Percentiles rank a stretch among this genome's conserved stretches.
Evolutionary conservation across 2,888 invertebrate species (phyloP).

Genomic region (Barypeithes pellucidus): DNA sequence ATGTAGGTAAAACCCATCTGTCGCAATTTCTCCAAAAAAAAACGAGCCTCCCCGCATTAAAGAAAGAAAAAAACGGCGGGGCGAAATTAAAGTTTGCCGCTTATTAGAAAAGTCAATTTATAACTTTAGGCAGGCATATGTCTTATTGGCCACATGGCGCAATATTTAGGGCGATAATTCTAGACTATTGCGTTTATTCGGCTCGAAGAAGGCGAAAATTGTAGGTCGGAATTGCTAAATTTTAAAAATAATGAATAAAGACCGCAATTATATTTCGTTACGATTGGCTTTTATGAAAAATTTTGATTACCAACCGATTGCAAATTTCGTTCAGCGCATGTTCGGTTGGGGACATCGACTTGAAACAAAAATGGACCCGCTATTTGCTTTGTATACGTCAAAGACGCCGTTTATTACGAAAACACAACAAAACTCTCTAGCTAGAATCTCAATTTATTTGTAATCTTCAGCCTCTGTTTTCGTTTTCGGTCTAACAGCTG

Average conservation of each 20-base stretch:
- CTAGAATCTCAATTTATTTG: too few relatives aligned
- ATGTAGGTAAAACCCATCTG: constrained; percentile 34
- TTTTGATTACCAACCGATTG: too few relatives aligned
- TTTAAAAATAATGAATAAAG: not conserved
- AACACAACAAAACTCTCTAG: too few relatives aligned
- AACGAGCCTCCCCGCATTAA: constrained; percentile 42
- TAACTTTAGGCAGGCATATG: constrained; percentile 56
- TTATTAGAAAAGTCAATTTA: constrained; percentile 61
- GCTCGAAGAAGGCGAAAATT: constrained; percentile 27
- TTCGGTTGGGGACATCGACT: too few relatives aligned
- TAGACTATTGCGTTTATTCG: constrained; percentile 13
- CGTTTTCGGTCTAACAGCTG: too few relatives aligned
- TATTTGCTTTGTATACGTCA: too few relatives aligned
- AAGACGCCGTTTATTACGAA: too few relatives aligned
- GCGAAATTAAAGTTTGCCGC: constrained; percentile 59
- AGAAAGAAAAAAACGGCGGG: constrained; percentile 52
- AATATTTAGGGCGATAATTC: constrained; percentile 37
- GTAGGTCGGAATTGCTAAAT: constrained; percentile 27
- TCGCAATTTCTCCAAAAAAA: constrained; percentile 34
- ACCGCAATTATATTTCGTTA: too few relatives aligned
- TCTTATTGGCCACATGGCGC: constrained; percentile 55
- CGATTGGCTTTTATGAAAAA: too few relatives aligned
- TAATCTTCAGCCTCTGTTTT: too few relatives aligned
- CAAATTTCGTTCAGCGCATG: too few relatives aligned
- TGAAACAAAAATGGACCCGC: too few relatives aligned